Evolutionary conservation across 2,888 invertebrate species (phyloP).

Genomic region (Galerucella pusilla): DNA sequence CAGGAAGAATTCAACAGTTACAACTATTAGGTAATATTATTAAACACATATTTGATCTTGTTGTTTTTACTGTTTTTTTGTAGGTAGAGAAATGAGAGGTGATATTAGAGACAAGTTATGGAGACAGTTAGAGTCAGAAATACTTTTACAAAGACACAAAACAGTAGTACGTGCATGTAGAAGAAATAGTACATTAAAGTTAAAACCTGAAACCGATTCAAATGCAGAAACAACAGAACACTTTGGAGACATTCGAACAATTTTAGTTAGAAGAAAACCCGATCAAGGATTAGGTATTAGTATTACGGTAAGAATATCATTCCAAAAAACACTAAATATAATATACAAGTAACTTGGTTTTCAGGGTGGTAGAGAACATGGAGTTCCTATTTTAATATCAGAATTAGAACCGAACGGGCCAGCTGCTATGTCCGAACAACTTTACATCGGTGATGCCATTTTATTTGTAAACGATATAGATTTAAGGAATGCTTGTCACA

Average conservation of each 20-base stretch:
- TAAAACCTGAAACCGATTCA: conserved; percentile 56
- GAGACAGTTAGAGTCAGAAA: conserved; percentile 87
- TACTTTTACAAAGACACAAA: conserved; percentile 86
- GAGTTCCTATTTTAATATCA: conserved; percentile 86
- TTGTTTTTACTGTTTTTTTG: neutral
- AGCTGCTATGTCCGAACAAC: conserved; percentile 77
- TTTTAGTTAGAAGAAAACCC: conserved; percentile 77
- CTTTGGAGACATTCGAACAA: conserved; percentile 71
- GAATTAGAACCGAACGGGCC: conserved; percentile 84
- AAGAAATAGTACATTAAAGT: conserved; percentile 64
- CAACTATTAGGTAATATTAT: conserved; percentile 74
- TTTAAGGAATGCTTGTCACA: conserved; percentile 81
- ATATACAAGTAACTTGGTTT: neutral
- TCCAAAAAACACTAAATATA: neutral
- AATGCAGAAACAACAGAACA: conserved; percentile 59
- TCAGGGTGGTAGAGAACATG: conserved; percentile 88
- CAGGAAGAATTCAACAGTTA: conserved; percentile 85
- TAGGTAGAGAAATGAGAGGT: conserved; percentile 79
- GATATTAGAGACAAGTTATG: conserved; percentile 83
- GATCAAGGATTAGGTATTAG: conserved; percentile 87
- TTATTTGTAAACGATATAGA: conserved; percentile 83
- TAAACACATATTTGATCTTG: neutral
- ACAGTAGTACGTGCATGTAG: conserved; percentile 78
- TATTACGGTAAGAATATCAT: conserved; percentile 73
- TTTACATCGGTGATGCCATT: conserved; percentile 88